phyloP scores from a whole-genome alignment of 2,113 vertebrate species.

The Platysteira castanea region DNA sequence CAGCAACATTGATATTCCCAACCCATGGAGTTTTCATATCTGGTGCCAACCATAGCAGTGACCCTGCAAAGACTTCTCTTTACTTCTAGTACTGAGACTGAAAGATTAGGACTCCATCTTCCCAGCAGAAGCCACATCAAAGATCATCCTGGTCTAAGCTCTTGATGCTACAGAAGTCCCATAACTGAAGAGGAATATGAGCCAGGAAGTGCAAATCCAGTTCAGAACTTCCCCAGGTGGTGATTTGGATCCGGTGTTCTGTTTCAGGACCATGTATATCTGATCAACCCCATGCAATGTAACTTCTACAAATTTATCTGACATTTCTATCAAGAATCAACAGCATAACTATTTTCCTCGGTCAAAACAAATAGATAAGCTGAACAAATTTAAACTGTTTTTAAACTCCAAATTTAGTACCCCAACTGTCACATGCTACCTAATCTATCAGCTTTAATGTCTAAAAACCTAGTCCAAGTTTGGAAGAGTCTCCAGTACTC shows the following conservation, averaged over 20 bases:
- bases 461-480: neutral
- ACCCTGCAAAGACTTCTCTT: constrained; percentile 37
- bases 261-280: constrained; percentile 30
- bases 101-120: constrained; percentile 11
- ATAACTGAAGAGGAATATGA: constrained; percentile 48
- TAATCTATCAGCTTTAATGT: neutral
- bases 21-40: constrained; percentile 25
- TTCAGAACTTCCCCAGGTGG: constrained; percentile 39
- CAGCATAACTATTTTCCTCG: neutral
- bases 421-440: neutral
- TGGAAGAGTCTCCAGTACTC: neutral
- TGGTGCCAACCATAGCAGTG: neutral
- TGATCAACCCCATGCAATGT: constrained; percentile 25
- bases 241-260: constrained; percentile 29
- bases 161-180: constrained; percentile 10
- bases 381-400: neutral
- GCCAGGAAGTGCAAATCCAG: constrained; percentile 60
- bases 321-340: neutral
- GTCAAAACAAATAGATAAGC: neutral
- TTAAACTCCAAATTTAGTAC: neutral
- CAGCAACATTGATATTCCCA: constrained; percentile 63
- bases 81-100: constrained; percentile 27
- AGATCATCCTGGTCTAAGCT: constrained; percentile 37
- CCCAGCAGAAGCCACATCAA: constrained; percentile 31
- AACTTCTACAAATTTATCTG: neutral